Evolutionary conservation across 2,797 vertebrate species (phyloP), one percentile per base, ranked within the genome.

Genomic region (Acanthurus leucopareius): DNA sequence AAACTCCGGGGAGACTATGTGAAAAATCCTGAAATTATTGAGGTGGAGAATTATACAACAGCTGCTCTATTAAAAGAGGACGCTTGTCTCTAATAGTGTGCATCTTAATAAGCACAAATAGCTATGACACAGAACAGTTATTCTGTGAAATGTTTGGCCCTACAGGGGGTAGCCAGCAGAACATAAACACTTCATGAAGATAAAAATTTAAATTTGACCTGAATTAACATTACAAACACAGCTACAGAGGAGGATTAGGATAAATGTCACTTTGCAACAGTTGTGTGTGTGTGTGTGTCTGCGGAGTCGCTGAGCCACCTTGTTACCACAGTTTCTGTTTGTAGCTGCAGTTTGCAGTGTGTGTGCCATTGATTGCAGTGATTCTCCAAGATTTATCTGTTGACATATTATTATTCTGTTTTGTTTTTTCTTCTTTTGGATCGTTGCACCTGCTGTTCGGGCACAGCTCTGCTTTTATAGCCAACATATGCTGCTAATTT

Each of bases 21-120:
- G 88, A 86, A 91, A 91, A 91, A 92, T 92, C 86, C 85, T 90
- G 87, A 85, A 89, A 89, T 89, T 92, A 92, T 80, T 78, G 90
- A 90, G 88, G 91, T 92, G 87, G 89, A 91, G 92, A 92, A 93
- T 92, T 92, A 90, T 90, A 87, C 89, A 89, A 85, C 91, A 92
- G 91, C 90, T 91, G 91, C 83, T 93, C 80, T 61, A 80, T 86
- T 92, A 86, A 89, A 89, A 86, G 86, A 88, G 89, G 80, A 84
- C 52, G 68, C 86, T 82, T 47, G 81, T 86, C 86, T 92, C 79
- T 84, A 84, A 88, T 85, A 91, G 86, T 76, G 63, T 89, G 91
- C 84, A 82, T 92, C 88, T 93, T 91, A 93, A 94, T 92, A 87
- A 91, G 85, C 81, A 85, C 80, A 82, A 89, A 90, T 74, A 86